Conservation (phyloP, 2,113 vertebrate species). For the Globicephala melas region DNA sequence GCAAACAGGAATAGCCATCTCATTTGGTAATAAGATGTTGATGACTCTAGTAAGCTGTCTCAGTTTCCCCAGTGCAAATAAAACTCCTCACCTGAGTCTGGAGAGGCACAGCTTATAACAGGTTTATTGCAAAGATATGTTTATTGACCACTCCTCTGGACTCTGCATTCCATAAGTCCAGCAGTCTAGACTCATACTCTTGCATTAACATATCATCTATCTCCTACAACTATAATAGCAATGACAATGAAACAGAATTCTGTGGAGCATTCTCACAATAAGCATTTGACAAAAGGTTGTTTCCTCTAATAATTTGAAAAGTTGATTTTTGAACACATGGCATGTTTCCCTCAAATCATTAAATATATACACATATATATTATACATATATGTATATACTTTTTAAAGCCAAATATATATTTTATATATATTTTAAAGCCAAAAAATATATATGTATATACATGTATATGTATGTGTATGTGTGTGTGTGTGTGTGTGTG, state of each 20-base stretch:
- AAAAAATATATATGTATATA: no score
- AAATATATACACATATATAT: not conserved
- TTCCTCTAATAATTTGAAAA: slow-evolving; percentile 18
- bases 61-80: not conserved
- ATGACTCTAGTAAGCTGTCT: not conserved
- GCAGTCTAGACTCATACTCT: not conserved
- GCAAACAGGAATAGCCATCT: not conserved
- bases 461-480: not conserved
- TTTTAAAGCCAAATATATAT: not conserved
- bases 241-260: not conserved
- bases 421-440: no score
- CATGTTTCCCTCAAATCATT: not conserved
- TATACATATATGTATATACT: not conserved
- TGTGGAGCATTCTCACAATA: not conserved
- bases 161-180: not conserved
- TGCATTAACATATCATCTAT: not conserved
- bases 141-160: not conserved
- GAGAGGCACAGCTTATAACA: not conserved
- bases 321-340: slow-evolving; percentile 1
- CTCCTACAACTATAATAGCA: not conserved
- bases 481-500: not conserved
- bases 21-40: not conserved
- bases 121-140: not conserved
- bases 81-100: not conserved
- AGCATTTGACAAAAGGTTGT: not conserved